Conservation (phyloP, 1,140 invertebrate species). For the Ceratoteleas bidentatus region DNA sequence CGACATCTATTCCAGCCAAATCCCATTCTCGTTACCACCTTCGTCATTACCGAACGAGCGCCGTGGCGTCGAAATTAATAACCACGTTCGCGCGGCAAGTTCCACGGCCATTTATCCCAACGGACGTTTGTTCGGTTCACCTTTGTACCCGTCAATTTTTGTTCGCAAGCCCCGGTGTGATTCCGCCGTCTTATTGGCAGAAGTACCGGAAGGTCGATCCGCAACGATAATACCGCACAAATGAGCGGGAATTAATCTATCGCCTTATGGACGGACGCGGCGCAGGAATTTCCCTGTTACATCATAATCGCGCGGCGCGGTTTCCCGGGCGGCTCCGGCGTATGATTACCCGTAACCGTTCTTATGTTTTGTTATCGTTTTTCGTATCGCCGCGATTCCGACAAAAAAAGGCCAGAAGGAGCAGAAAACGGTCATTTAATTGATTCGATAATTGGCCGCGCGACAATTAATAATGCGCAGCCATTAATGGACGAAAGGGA, state of each 20-base stretch:
- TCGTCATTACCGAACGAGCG: slow-evolving; percentile 30
- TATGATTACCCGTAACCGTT: slow-evolving; percentile 55
- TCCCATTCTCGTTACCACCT: slow-evolving; percentile 7
- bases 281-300: slow-evolving; percentile 64
- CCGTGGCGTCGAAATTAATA: slow-evolving; percentile 37
- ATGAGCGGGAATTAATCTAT: slow-evolving; percentile 66
- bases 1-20: too few relatives aligned
- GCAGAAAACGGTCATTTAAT: slow-evolving; percentile 28
- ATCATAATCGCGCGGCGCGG: slow-evolving; percentile 64
- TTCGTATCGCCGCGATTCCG: slow-evolving; percentile 22
- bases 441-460: slow-evolving; percentile 34
- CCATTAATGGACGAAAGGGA: too few relatives aligned
- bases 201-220: slow-evolving; percentile 41
- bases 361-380: slow-evolving; percentile 54
- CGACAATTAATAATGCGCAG: slow-evolving; percentile 43
- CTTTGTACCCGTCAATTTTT: slow-evolving; percentile 46
- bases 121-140: slow-evolving; percentile 37
- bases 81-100: slow-evolving; percentile 18
- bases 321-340: slow-evolving; percentile 49
- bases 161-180: slow-evolving; percentile 37
- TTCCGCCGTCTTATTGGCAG: slow-evolving; percentile 43
- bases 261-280: slow-evolving; percentile 58
- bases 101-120: slow-evolving; percentile 54
- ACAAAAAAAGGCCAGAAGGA: slow-evolving; percentile 31
- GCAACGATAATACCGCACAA: slow-evolving; percentile 59